A percentile compares a stretch with the other conserved stretches of the same genome.
phyloP scores from a whole-genome alignment of 2,113 vertebrate species.

The Amphiprion percula region DNA sequence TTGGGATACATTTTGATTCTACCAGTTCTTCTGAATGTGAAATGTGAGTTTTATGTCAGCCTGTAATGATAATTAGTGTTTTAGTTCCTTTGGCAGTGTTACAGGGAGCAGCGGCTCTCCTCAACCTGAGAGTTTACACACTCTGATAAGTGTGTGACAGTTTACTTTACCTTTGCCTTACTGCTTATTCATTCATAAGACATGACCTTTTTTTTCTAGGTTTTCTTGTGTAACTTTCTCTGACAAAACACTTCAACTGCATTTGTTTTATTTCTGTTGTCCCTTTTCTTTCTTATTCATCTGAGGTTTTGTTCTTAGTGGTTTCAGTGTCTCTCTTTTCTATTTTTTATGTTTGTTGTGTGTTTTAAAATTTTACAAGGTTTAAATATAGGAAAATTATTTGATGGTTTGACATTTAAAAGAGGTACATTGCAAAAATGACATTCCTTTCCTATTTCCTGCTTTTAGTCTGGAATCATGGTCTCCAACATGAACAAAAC shows the following conservation, averaged over 20 bases:
- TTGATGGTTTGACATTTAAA: background rate
- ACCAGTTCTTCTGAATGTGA: constrained; percentile 8
- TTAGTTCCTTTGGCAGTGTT: background rate
- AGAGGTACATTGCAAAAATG: background rate
- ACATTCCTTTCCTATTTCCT: constrained; percentile 7
- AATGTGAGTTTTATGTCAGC: background rate
- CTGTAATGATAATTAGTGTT: background rate
- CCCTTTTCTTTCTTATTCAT: constrained; percentile 17
- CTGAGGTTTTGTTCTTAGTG: constrained; percentile 15
- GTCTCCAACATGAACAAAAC: constrained; percentile 58
- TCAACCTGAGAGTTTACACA: background rate
- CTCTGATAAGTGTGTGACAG: rapidly evolving
- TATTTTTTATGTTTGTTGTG: constrained; percentile 10
- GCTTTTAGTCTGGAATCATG: constrained; percentile 37
- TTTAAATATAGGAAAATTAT: constrained; percentile 7
- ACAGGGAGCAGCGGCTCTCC: background rate
- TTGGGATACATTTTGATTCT: constrained; percentile 7
- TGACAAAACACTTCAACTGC: constrained; percentile 24
- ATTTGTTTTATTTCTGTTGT: constrained; percentile 35
- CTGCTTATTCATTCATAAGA: background rate
- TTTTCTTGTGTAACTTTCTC: background rate
- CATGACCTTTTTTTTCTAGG: background rate
- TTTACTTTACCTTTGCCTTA: background rate
- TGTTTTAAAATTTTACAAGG: constrained; percentile 13
- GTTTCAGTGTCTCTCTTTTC: constrained; percentile 9